Evolutionary conservation across 2,113 vertebrate genomes (phyloP).

Genomic region (Ictidomys tridecemlineatus): DNA sequence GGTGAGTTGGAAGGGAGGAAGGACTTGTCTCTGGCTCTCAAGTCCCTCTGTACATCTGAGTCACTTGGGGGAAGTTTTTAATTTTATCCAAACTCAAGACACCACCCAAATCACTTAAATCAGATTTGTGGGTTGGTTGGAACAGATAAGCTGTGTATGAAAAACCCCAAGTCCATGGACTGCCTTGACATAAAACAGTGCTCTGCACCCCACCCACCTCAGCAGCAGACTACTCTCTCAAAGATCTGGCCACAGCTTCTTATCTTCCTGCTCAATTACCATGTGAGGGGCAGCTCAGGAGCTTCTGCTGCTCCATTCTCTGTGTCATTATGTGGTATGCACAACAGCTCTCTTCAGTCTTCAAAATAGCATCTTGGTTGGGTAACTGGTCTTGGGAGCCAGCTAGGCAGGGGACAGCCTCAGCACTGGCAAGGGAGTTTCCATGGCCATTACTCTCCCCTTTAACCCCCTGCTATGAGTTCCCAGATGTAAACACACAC

Average conservation of each 20-base stretch:
- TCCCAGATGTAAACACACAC: conserved; percentile 61
- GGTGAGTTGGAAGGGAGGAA: neutral
- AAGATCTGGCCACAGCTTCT: neutral
- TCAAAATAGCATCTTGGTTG: neutral
- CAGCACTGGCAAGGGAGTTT: neutral
- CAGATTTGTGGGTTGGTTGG: neutral
- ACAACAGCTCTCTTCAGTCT: neutral
- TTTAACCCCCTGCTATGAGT: neutral
- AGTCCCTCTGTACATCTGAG: neutral
- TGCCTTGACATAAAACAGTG: neutral
- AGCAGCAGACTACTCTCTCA: neutral
- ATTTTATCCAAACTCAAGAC: neutral
- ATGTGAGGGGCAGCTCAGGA: neutral
- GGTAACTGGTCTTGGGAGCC: neutral
- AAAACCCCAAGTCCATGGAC: neutral
- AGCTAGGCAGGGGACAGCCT: neutral
- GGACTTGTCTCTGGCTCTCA: neutral
- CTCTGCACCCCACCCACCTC: neutral
- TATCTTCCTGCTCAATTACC: neutral
- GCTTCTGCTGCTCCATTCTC: neutral
- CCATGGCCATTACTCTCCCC: neutral
- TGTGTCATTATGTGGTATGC: neutral
- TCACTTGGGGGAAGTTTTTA: neutral
- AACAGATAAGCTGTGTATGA: neutral
- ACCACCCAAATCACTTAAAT: neutral